Conservation (phyloP, 1,140 invertebrate species). For the Drosophila gunungcola region DNA sequence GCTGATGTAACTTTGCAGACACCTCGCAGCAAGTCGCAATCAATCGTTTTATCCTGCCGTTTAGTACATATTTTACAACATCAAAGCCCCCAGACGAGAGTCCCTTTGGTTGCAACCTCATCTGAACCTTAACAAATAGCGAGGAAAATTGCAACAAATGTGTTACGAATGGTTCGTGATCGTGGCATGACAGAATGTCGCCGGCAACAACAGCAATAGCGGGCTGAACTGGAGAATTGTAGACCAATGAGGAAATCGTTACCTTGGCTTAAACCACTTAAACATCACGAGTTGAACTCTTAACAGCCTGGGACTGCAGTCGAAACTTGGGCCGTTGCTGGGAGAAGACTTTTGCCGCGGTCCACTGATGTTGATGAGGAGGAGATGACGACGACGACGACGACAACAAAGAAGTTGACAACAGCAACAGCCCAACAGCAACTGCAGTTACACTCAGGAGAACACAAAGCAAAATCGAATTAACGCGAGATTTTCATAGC, state of each 20-base stretch:
- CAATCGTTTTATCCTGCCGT: conserved; percentile 36
- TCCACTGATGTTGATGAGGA: conserved; percentile 58
- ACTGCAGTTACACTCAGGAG: conserved; percentile 32
- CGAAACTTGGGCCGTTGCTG: conserved; percentile 25
- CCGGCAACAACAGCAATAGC: conserved; percentile 57
- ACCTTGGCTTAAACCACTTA: conserved; percentile 74
- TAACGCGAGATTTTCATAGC: too few species aligned
- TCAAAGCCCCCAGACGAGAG: conserved; percentile 26
- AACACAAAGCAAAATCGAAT: conserved; percentile 1
- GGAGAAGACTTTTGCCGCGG: conserved; percentile 45
- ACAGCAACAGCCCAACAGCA: conserved; percentile 39
- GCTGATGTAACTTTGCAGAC: neutral
- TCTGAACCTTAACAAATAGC: conserved; percentile 80
- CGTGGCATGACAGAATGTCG: conserved; percentile 79
- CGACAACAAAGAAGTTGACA: conserved; percentile 56
- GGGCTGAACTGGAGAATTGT: conserved; percentile 50
- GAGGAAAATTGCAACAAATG: conserved; percentile 83
- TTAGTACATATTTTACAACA: conserved; percentile 72
- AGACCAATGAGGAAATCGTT: conserved; percentile 78
- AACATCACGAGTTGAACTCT: conserved; percentile 82
- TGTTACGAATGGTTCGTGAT: conserved; percentile 82
- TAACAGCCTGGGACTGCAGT: conserved; percentile 71
- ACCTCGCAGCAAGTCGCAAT: neutral
- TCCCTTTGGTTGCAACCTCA: conserved; percentile 51
- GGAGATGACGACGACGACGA: conserved; percentile 54